Percentiles rank a stretch among this genome's conserved stretches.
Conservation (phyloP, 2,113 vertebrate species). For the Marmota flaviventris region DNA sequence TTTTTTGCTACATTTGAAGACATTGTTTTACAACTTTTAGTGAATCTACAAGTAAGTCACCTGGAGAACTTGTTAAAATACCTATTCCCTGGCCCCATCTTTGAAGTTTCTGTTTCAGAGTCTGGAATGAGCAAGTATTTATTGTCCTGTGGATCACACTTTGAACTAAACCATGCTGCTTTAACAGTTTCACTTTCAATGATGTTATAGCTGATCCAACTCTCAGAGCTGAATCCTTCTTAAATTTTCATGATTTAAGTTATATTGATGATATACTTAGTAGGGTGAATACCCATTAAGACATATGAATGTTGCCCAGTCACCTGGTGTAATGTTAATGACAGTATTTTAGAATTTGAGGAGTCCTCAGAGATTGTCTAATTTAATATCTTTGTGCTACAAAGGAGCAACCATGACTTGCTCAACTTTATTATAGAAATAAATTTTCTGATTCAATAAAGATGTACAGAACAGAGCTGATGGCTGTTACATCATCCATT, state of each 20-base stretch:
- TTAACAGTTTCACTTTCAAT: not conserved
- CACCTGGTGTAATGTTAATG: constrained; percentile 28
- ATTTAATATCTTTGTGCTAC: constrained; percentile 33
- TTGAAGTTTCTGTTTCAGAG: not conserved
- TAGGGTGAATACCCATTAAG: not conserved
- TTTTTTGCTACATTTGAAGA: not conserved
- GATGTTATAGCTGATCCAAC: not conserved
- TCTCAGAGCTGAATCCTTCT: constrained; percentile 8
- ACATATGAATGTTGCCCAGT: not conserved
- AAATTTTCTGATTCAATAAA: constrained; percentile 66
- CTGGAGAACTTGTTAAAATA: not conserved
- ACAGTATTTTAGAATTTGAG: constrained; percentile 44
- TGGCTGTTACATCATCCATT: constrained; percentile 14
- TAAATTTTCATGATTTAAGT: not conserved
- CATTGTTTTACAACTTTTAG: not conserved
- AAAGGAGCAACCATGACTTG: constrained; percentile 40
- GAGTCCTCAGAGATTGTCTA: constrained; percentile 30
- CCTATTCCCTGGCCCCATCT: not conserved
- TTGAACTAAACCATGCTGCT: not conserved
- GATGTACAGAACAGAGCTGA: constrained; percentile 27
- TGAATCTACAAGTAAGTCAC: not conserved
- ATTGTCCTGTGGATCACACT: not conserved
- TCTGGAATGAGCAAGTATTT: not conserved
- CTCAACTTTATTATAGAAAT: constrained; percentile 63
- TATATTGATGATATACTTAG: constrained; percentile 11